Base-by-base conservation (phyloP, 2,888 invertebrate genomes). In the Catotricha subobsoleta region DNA sequence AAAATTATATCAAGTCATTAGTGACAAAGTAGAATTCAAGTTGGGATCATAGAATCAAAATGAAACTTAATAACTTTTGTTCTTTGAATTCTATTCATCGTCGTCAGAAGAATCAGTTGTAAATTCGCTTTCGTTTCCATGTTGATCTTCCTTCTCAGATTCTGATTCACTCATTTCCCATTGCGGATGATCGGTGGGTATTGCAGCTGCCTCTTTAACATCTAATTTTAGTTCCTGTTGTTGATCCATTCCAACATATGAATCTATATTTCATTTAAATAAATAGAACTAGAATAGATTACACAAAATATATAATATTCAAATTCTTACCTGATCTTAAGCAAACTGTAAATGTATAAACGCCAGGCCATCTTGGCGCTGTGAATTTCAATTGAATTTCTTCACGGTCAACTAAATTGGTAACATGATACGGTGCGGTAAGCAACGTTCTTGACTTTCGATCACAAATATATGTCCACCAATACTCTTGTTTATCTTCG, bases 401-500 rank as follows among this genome's bases (percentile, higher is more conserved):
- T 66, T 92, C 91, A 50, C 76, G 67, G 54, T 79, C 75, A 35
- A 88, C 82, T 45, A 99, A 74, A 60, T 87, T 88, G 41, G 95
- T 95, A 46, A 97, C 79, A 57, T 92, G 83, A 57, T 84, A 82
- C 31, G 97, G 95, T 49, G 88, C 81, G 39, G 95, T 90, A 49
- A 95, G 73, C 51, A 99, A 66, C 46, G 84, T 81, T 57, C 80
- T 80, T 49, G 83, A 84, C 65, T 91, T 95, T 52, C 88, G 77
- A 67, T 99, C 97, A 64, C 87, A 86, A 51, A 98, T 82, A 62
- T 97, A 98, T 48, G 95, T 81, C 95, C 97, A 99, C 97, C 98
- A 99, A 66, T 84, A 95, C 64, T 99, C 98, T 60, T 94, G 94
- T 60, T 98, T 92, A 49, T 82, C 82, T 65, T 81, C 80, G 4